Conservation (phyloP, 2,797 vertebrate genomes). For the Pterois miles region DNA sequence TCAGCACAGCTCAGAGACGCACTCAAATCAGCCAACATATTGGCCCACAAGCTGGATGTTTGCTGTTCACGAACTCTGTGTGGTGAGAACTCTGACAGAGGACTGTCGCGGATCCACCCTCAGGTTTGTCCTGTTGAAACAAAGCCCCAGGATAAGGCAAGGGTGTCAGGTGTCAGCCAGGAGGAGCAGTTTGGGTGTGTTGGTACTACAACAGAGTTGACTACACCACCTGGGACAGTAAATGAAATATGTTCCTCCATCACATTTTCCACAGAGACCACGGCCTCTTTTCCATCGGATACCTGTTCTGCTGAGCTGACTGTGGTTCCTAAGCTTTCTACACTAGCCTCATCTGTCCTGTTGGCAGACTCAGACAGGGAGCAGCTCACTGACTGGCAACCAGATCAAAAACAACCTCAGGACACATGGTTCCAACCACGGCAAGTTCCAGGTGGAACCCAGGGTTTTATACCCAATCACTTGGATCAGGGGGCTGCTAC, state of each 20-base stretch:
- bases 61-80: slow-evolving; percentile 6
- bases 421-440: neutral
- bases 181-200: slow-evolving; percentile 24
- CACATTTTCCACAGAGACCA: slow-evolving; percentile 49
- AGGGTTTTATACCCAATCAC: slow-evolving; percentile 20
- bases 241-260: slow-evolving; percentile 56
- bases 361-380: slow-evolving; percentile 12
- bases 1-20: slow-evolving; percentile 4
- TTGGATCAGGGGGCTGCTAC: neutral
- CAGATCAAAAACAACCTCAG: slow-evolving; percentile 7
- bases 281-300: slow-evolving; percentile 20
- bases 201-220: slow-evolving; percentile 19
- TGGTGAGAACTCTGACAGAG: slow-evolving; percentile 10
- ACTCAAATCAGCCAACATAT: neutral
- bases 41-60: slow-evolving; percentile 7
- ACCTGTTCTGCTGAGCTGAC: slow-evolving; percentile 1
- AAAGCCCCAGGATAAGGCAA: slow-evolving; percentile 20
- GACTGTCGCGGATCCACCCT: slow-evolving; percentile 24
- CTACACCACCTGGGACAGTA: slow-evolving; percentile 37
- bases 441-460: slow-evolving; percentile 2
- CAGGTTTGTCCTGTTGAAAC: slow-evolving; percentile 27
- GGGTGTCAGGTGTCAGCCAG: slow-evolving; percentile 27
- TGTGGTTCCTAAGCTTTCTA: slow-evolving; percentile 5
- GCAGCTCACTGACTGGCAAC: slow-evolving; percentile 5
- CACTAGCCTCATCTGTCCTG: neutral